Evolutionary conservation across 2,113 vertebrate genomes (phyloP).

Genomic region (Terrapene triunguis): DNA sequence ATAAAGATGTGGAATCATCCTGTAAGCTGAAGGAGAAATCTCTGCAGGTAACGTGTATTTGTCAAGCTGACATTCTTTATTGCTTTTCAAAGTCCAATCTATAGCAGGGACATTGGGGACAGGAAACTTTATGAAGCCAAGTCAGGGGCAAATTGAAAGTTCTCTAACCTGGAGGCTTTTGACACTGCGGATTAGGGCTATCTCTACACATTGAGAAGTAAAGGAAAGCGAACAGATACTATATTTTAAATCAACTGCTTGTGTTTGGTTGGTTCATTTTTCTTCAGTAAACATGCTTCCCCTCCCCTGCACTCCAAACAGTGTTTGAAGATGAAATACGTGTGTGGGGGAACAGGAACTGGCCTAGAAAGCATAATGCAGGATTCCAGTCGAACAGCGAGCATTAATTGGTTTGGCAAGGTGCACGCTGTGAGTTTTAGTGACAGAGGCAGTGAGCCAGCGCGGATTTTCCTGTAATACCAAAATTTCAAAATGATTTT

Average conservation of each 20-base stretch:
- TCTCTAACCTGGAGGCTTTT: constrained; percentile 43
- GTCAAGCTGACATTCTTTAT: constrained; percentile 71
- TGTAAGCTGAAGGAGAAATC: constrained; percentile 32
- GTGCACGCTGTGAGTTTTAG: neutral
- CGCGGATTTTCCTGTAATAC: constrained; percentile 35
- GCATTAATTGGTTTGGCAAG: constrained; percentile 46
- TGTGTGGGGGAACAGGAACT: neutral
- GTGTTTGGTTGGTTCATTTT: neutral
- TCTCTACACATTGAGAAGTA: neutral
- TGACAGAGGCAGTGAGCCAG: constrained; percentile 47
- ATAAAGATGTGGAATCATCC: constrained; percentile 38
- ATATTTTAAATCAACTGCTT: neutral
- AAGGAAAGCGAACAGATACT: constrained; percentile 37
- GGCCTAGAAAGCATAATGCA: neutral
- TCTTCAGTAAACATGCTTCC: neutral
- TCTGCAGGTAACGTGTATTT: constrained; percentile 59
- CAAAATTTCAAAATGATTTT: constrained; percentile 27
- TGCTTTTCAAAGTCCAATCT: constrained; percentile 59
- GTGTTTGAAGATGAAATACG: neutral
- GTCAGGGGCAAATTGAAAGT: constrained; percentile 54
- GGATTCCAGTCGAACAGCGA: neutral
- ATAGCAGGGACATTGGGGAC: constrained; percentile 28
- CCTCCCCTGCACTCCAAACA: neutral
- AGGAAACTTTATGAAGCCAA: constrained; percentile 33
- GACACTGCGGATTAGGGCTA: neutral